Evolutionary conservation across 2,888 invertebrate genomes (phyloP), one percentile per base, ranked within the genome.

Genomic region (Ferrisia virgata): DNA sequence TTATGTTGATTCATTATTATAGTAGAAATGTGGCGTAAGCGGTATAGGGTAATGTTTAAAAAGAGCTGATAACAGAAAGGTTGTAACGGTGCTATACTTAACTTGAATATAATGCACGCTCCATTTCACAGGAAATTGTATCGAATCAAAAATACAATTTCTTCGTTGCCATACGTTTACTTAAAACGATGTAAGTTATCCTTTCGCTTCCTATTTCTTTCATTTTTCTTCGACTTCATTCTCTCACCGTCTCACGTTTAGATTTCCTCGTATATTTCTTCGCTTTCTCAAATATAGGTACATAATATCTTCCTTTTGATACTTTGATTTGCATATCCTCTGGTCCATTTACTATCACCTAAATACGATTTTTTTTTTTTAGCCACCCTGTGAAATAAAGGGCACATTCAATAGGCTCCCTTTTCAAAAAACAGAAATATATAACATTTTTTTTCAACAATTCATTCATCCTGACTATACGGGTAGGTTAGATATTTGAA

Each of bases 111-210:
- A 72, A 72, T 33, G 72, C 33, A 72, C 72, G 72, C 72, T 72
- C 72, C 72, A 72, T 72, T 72, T 72, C 72, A 72, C 72, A 33
- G 72, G 72, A 72, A 72, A 72, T 72, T 72, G 72, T 72, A 72
- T 72, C 72, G 72, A 72, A 72, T 72, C 72, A 72, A 72, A 72
- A 72, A 72, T 72, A 72, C 72, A 72, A 72, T 72, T 72, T 72
- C 72, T 72, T 72, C 72, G 72, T n/a, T 72, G 72, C 72, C 72
- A 72, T 72, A 72, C 72, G 72, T 72, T 72, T 72, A 36, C 72
- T 72, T 33, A n/a, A 33, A 72, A 33, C 72, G 72, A 72, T 72
- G 33, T 72, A 72, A 47, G 47, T 47, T 18, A 47, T 47, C 28
- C 33, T 28, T 72, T 72, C 33, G 36, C 72, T 72, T 72, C n/a